These are phyloP conservation scores for Propsilocerus akamusi DNA, from an alignment of 1,140 invertebrate species.

Conservation along the genomic window DNA sequence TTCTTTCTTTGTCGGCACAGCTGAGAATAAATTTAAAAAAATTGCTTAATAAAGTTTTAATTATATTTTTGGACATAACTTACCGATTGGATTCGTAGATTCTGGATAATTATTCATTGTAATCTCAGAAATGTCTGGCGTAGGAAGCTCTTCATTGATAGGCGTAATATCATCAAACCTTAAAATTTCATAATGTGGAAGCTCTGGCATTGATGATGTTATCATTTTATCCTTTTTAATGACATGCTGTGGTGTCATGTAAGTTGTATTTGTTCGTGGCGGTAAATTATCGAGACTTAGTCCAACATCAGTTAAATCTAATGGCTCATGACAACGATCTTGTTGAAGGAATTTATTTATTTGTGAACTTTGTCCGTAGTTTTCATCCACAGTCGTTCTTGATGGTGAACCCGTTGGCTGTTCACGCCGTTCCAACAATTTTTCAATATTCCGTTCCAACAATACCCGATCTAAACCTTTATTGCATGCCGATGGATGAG, in stretches of 20 bases:
- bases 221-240: conserved; percentile 19
- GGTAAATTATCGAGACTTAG: conserved; percentile 22
- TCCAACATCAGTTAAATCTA: conserved; percentile 21
- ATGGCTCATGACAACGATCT: conserved; percentile 8
- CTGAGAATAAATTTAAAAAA: conserved; percentile 9
- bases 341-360: conserved; percentile 16
- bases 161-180: not conserved
- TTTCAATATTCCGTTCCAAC: conserved; percentile 35
- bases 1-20: conserved; percentile 13
- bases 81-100: not conserved
- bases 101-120: not conserved
- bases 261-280: conserved; percentile 12
- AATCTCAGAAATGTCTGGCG: not conserved
- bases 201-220: conserved; percentile 20
- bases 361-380: conserved; percentile 15
- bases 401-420: not conserved
- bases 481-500: conserved; percentile 6
- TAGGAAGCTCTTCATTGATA: not conserved
- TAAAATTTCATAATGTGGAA: conserved; percentile 9
- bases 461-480: conserved; percentile 30
- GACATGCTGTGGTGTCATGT: not conserved
- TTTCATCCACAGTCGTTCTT: conserved; percentile 7
- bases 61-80: not conserved
- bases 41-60: not conserved
- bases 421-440: conserved; percentile 17